Conservation (phyloP, 2,113 vertebrate genomes). For the Triplophysa dalaica region DNA sequence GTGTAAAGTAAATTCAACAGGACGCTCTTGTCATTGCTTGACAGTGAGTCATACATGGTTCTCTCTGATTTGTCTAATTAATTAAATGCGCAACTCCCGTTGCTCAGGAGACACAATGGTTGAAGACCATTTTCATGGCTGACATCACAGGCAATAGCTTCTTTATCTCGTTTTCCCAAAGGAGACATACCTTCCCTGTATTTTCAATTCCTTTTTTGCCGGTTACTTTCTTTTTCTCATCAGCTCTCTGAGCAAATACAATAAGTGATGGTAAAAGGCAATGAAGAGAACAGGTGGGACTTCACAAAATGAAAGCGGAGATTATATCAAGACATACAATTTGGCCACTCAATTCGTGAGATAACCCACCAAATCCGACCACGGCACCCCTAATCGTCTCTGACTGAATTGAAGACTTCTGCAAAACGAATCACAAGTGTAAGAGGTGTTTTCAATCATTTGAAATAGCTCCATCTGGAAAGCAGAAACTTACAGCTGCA, state of each 20-base stretch:
- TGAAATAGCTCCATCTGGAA: background rate
- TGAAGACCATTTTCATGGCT: conserved; percentile 21
- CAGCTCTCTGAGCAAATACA: conserved; percentile 29
- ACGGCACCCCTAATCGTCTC: background rate
- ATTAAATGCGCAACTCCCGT: conserved; percentile 25
- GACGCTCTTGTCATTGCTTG: background rate
- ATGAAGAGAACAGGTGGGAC: conserved; percentile 17
- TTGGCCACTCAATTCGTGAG: background rate
- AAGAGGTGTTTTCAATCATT: background rate
- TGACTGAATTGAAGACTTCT: background rate
- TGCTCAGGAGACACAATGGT: conserved; percentile 4
- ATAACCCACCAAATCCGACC: background rate
- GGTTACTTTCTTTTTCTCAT: conserved; percentile 21
- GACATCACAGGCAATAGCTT: conserved; percentile 40
- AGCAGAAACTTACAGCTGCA: background rate
- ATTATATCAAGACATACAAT: conserved; percentile 12
- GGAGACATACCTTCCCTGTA: conserved; percentile 11
- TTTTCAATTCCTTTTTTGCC: conserved; percentile 2
- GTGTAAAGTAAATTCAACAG: background rate
- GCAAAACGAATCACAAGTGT: background rate
- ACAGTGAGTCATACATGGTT: conserved; percentile 10
- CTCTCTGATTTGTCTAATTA: conserved; percentile 37
- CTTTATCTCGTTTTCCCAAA: conserved; percentile 26
- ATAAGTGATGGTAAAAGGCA: conserved; percentile 4
- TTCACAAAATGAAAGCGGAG: conserved; percentile 23